Percentiles rank a stretch among this genome's conserved stretches.
phyloP scores from a whole-genome alignment of 2,797 vertebrate genomes.

The Chloroceryle amazona region DNA sequence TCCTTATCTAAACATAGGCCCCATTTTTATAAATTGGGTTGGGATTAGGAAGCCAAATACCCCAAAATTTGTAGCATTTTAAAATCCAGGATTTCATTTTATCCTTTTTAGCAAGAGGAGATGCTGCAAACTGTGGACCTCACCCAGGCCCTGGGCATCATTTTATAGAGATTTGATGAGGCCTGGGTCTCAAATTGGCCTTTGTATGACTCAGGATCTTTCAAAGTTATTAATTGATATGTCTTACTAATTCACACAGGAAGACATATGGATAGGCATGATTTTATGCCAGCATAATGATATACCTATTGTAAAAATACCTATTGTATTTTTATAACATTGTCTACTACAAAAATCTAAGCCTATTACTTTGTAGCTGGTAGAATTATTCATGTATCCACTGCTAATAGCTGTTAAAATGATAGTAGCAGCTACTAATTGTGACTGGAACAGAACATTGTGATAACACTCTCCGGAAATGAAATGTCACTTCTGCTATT shows the following conservation, averaged over 20 bases:
- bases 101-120: neutral
- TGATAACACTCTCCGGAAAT: slow-evolving; percentile 5
- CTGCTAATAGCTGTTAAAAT: slow-evolving; percentile 1
- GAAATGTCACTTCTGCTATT: neutral
- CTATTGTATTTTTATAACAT: neutral
- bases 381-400: neutral
- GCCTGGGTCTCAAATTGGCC: neutral
- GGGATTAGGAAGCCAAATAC: neutral
- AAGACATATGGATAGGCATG: neutral
- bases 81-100: neutral
- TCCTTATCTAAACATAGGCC: neutral
- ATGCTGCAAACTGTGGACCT: neutral
- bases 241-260: neutral
- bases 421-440: neutral
- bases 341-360: neutral
- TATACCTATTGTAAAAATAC: neutral
- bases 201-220: neutral
- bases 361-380: neutral
- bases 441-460: neutral
- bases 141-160: neutral
- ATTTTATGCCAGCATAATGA: neutral
- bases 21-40: neutral
- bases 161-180: neutral
- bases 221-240: neutral
- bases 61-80: neutral